phyloP scores from a whole-genome alignment of 2,888 invertebrate species.

The Tenthredo scrophulariae region DNA sequence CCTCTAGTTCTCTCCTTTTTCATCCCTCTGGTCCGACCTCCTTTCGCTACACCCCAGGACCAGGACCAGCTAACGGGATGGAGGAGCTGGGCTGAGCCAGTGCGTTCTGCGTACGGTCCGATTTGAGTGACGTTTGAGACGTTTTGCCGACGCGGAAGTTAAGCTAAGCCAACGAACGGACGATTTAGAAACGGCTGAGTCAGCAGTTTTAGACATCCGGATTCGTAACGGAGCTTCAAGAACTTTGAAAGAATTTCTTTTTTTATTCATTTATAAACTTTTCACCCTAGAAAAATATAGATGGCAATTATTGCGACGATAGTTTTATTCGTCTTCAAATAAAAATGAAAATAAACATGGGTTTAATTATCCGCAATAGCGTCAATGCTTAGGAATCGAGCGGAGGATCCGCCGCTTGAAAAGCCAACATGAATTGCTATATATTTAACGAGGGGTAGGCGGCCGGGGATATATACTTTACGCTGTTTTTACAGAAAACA shows the following conservation, averaged over 20 bases:
- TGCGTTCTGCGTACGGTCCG: slow-evolving; percentile 43
- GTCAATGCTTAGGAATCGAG: neutral
- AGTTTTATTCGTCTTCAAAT: neutral
- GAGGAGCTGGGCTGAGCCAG: neutral
- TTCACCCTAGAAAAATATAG: neutral
- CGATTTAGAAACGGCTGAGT: slow-evolving; percentile 32
- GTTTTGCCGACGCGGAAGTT: slow-evolving; percentile 44
- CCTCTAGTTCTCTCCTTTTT: slow-evolving; percentile 20
- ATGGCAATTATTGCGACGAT: neutral
- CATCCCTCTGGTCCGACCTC: slow-evolving; percentile 11
- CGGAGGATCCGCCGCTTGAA: neutral
- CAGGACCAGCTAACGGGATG: slow-evolving; percentile 52
- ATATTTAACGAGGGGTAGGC: neutral
- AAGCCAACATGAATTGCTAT: neutral
- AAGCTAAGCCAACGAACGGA: slow-evolving; percentile 41
- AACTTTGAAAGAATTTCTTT: slow-evolving; percentile 8
- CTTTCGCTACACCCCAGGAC: slow-evolving; percentile 33
- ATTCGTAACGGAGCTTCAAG: neutral
- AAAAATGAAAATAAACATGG: neutral
- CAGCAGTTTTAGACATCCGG: slow-evolving; percentile 20
- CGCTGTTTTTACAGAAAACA: slow-evolving; percentile 21
- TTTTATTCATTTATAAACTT: neutral
- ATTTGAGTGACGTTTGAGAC: slow-evolving; percentile 51
- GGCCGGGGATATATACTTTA: neutral
- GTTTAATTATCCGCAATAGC: neutral